Base-by-base conservation (phyloP, 1,140 invertebrate species). In the Eulimnadia texana region DNA sequence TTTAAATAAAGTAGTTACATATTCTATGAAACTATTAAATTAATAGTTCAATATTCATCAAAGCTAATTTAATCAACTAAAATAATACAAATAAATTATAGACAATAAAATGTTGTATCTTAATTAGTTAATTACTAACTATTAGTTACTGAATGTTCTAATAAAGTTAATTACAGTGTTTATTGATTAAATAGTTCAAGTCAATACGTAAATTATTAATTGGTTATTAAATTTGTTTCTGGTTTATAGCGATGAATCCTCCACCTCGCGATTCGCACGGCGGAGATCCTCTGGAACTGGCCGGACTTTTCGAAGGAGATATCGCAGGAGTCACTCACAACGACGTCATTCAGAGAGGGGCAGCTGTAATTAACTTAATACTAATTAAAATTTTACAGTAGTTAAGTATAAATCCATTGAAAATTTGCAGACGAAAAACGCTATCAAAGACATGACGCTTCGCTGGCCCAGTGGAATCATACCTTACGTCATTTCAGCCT, bases 251-350 rank as follows among this genome's bases (percentile, higher is more conserved):
- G 20, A 19, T n/a, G 22, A 27, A 63, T 25, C 24, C 28, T 22
- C 56, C 54, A 19, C 47, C 55, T 22, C 42, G 25, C 53, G 20
- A 53, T 29, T 24, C 25, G 9, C 11, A 51, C 22, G 50, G 11
- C 1, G 24, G 49, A 11, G 68, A 71, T 58, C 71, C 70, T 9
- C 65, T 71, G 3, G 69, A 71, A 58, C n/a, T 68, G 47, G 70
- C 71, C 50, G 70, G 69, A 6, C 62, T 72, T 11, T 72, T 70
- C 64, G 69, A 72, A 57, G 71, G 71, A 1, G 71, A 72, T 58
- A 72, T 72, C 47, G 22, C 60, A 1, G 60, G 60, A 1, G 54
- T 63, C 20, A 20, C 47, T 3, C n/a, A 60, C 0, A 2, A 2
- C 13, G 29, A 50, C 28, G 53, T 25, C 10, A 22, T 29, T 3